These are phyloP conservation scores for Chroicocephalus ridibundus DNA, from an alignment of 2,113 vertebrate genomes.

Conservation along the genomic window DNA sequence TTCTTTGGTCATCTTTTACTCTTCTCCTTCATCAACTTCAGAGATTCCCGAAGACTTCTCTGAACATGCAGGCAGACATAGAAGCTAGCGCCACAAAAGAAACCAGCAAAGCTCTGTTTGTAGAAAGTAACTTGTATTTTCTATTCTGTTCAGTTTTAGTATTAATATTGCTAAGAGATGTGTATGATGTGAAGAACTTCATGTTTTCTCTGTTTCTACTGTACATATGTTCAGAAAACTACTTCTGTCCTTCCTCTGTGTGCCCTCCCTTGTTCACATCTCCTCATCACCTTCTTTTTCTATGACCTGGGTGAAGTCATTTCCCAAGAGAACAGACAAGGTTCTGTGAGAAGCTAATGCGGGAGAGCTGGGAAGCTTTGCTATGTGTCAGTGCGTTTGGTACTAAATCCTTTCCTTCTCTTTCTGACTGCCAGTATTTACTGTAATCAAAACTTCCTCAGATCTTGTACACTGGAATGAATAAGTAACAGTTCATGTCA, in stretches of 20 bases:
- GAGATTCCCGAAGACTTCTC: not conserved
- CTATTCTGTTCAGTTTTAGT: not conserved
- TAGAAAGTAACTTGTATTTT: not conserved
- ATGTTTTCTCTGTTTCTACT: not conserved
- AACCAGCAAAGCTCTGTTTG: not conserved
- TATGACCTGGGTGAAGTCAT: not conserved
- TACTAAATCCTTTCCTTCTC: not conserved
- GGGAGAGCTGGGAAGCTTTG: not conserved
- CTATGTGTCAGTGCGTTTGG: accelerated
- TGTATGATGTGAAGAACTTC: not conserved
- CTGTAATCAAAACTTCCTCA: not conserved
- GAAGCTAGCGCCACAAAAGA: not conserved
- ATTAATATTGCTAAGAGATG: not conserved
- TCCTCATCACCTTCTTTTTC: not conserved
- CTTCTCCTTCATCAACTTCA: not conserved
- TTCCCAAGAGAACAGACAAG: not conserved
- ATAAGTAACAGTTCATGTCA: not conserved
- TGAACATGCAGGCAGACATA: not conserved
- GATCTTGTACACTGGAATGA: not conserved
- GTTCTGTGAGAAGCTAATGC: not conserved
- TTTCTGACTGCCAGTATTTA: not conserved
- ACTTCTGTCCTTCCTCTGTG: not conserved
- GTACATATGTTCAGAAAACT: not conserved
- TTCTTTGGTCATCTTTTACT: not conserved
- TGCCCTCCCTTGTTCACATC: not conserved